Percentiles rank a stretch among this genome's conserved stretches.
Evolutionary conservation across 37 sponge, comb jelly and placozoan species (phyloP).

Genomic region (Cladorhizidae sp.): DNA sequence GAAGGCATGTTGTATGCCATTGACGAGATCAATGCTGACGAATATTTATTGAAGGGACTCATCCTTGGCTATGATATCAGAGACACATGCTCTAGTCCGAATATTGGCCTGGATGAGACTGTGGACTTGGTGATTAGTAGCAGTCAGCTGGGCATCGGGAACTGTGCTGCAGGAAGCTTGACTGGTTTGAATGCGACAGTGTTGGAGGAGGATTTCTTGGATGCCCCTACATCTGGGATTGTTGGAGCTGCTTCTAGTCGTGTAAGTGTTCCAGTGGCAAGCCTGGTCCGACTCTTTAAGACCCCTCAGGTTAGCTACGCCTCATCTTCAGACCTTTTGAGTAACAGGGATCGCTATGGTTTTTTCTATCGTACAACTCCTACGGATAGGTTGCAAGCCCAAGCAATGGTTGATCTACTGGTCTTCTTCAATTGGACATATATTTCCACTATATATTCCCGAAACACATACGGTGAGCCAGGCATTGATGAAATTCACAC

Average conservation of each 20-base stretch:
- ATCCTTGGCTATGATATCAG: slow-evolving; percentile 88
- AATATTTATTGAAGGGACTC: slow-evolving; percentile 53
- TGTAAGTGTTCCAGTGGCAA: slow-evolving; percentile 67
- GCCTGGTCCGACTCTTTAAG: slow-evolving; percentile 65
- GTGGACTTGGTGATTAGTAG: slow-evolving; percentile 67
- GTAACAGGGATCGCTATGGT: slow-evolving; percentile 67
- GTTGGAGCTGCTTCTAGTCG: slow-evolving; percentile 82
- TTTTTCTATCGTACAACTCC: slow-evolving; percentile 91
- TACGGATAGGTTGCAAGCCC: slow-evolving; percentile 80
- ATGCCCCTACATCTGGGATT: slow-evolving; percentile 47
- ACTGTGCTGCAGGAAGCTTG: background rate
- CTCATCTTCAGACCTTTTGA: slow-evolving; percentile 77
- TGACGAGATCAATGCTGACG: slow-evolving; percentile 67
- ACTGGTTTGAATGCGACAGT: background rate
- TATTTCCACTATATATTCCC: slow-evolving; percentile 52
- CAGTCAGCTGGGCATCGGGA: slow-evolving; percentile 39
- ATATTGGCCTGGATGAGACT: slow-evolving; percentile 75
- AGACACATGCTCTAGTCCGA: slow-evolving; percentile 85
- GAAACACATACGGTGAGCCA: slow-evolving; percentile 60
- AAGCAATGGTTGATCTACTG: slow-evolving; percentile 83
- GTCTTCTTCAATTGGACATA: slow-evolving; percentile 69
- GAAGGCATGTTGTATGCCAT: slow-evolving; percentile 91
- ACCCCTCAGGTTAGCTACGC: slow-evolving; percentile 87
- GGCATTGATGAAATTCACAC: slow-evolving; percentile 50
- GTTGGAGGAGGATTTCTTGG: background rate